Evolutionary conservation across 2,888 invertebrate genomes (phyloP), one percentile per base, ranked within the genome.

Genomic region (Venustoraphidia nigricollis): DNA sequence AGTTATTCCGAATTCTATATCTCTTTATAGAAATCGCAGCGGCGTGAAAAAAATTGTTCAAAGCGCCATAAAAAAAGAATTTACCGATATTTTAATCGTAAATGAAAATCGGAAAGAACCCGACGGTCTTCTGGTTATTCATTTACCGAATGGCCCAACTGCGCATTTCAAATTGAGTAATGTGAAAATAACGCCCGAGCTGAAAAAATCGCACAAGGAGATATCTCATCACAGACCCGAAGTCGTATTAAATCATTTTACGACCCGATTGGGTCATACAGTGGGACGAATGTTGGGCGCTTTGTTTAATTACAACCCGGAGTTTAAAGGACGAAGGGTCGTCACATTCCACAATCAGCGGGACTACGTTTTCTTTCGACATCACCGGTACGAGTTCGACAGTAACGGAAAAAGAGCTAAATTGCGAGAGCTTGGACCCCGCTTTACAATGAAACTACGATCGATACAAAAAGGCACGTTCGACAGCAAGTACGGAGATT

Each of bases 311-410:
- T 91, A 92, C 66, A 83, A 91, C 66, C 97, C 98, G 0, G 83
- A 98, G 66, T 99, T 95, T 68, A 80, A 80, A 54, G 97, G 97
- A 1, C 76, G 94, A 4, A 76, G 96, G 52, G 92, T 84, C 1
- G 92, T 94, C 52, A 96, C 97, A 35, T 96, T 99, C 66, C 98
- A 99, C 68, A 98, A 99, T 70, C 98, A 99, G 66, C 75, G 98
- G 51, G 98, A 99, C 71, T 98, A 89, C 64, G 91, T 98, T 58
- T 98, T 99, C 71, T 96, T 99, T 65, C 79, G 98, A 49, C 96
- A 98, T 68, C 96, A 98, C 56, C 88, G 88, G 54, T 94, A 95
- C 65, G 88, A 91, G 60, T 94, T 95, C 66, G 83, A 89, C 54
- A 75, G 79, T 47, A 85, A 89, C 51, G 81, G 82, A 1, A 80